Evolutionary conservation across 1,140 invertebrate genomes (phyloP), one percentile per base, ranked within the genome.

Genomic region (Papilio machaon): DNA sequence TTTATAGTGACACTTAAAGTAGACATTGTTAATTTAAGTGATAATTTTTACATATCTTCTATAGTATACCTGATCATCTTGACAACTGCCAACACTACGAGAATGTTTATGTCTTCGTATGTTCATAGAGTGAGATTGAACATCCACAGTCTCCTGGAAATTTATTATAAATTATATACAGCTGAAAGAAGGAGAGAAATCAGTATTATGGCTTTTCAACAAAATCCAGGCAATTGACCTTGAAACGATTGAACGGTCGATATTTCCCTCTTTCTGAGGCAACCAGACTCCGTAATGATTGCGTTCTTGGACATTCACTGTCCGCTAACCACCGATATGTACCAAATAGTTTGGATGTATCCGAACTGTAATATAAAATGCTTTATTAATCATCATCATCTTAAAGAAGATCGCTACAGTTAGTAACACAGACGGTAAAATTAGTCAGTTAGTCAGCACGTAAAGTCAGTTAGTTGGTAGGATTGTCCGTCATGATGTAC

Each of bases 241-340:
- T 95, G 83, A 95, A 95, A 73, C 94, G 90, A 81, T 95, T 94
- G 80, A 95, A 94, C 79, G 89, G 94, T 43, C 94, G 85, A 70
- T 89, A 91, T 73, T 91, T 92, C 38, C 85, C 86, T 47, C 92
- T 83, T 8, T 94, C 93, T 0, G 91, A 88, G 0, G 92, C 90
- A 4, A 94, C 93, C 1, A 95, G 87, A 82, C 93, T 95, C 4
- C 94, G 81, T 11, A 95, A 74, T 0, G 91, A 94, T 76, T 95
- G 91, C 0, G 93, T 91, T 0, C 89, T 80, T 0, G 91, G 88
- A 81, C 91, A 92, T 11, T 88, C 84, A 17, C 77, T 89, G 74
- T 92, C 91, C 1, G 81, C 82, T 46, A 89, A 47, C 88, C 89
- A 91, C 5, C 85, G 83, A 73, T 93, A 90, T 1, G 90, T 90